Percentiles rank a stretch among this genome's conserved stretches.
phyloP scores from a whole-genome alignment of 2,113 vertebrate species.

The Azemiops feae region DNA sequence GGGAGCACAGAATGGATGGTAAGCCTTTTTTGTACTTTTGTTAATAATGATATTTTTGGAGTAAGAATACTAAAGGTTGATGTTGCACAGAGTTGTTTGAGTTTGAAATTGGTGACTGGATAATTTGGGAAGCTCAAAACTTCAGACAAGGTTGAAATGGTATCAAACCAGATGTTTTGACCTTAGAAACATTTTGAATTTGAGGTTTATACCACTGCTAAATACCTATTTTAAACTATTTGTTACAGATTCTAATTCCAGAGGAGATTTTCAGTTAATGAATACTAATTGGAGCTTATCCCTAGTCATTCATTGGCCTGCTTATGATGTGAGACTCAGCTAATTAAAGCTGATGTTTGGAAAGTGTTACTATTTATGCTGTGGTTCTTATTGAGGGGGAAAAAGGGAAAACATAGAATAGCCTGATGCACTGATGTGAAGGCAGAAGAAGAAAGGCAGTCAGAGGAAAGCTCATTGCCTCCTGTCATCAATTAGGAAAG shows the following conservation, averaged over 20 bases:
- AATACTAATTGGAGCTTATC: not conserved
- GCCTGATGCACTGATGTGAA: not conserved
- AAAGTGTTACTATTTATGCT: not conserved
- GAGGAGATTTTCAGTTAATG: not conserved
- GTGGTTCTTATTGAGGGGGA: not conserved
- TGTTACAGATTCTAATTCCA: not conserved
- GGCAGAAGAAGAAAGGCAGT: not conserved
- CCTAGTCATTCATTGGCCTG: not conserved
- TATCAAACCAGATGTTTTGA: not conserved
- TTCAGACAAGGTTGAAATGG: not conserved
- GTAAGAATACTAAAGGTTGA: not conserved
- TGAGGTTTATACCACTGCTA: not conserved
- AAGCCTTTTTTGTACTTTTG: slow-evolving; percentile 46
- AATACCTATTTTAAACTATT: not conserved
- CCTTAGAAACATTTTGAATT: not conserved
- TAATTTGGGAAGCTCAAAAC: not conserved
- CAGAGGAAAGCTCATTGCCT: not conserved
- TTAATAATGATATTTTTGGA: not conserved
- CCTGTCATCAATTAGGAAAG: not conserved
- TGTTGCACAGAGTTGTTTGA: not conserved
- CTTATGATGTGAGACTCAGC: not conserved
- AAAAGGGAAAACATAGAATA: not conserved
- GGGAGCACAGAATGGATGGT: slow-evolving; percentile 97
- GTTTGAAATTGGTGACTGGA: not conserved
- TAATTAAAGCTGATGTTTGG: not conserved